A percentile compares a stretch with the other conserved stretches of the same genome.
Evolutionary conservation across 53 echinoderm and acorn worm species (phyloP).

Genomic region (Mesocentrotus franciscanus): DNA sequence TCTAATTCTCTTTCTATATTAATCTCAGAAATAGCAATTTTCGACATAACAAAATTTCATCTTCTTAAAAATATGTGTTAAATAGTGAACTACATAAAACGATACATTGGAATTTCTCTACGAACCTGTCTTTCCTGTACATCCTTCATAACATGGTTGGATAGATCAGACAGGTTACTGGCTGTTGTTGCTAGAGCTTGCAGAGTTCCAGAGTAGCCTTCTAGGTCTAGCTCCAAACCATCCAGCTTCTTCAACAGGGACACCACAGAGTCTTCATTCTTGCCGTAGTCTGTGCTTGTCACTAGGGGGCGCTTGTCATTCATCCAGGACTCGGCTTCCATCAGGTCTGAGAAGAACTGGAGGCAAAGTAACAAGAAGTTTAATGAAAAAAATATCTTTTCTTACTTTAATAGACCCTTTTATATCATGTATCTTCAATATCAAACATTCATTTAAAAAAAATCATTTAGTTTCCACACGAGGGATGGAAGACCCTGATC

Average conservation of each 20-base stretch:
- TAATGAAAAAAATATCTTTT: not conserved
- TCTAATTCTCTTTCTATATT: not conserved
- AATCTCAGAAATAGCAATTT: not conserved
- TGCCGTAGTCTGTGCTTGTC: constrained; percentile 72
- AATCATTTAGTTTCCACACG: too few relatives aligned
- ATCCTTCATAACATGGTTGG: constrained; percentile 67
- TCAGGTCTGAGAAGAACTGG: constrained; percentile 89
- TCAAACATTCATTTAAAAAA: too few relatives aligned
- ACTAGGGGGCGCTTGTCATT: constrained; percentile 86
- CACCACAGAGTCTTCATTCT: constrained; percentile 86
- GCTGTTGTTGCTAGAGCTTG: constrained; percentile 67
- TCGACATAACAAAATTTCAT: not conserved
- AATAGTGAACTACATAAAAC: too few relatives aligned
- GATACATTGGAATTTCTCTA: too few relatives aligned
- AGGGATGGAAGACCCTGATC: too few relatives aligned
- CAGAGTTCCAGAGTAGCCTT: constrained; percentile 75
- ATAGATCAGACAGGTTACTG: constrained; percentile 61
- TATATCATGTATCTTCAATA: too few relatives aligned
- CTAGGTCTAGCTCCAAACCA: constrained; percentile 87
- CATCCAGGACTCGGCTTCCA: constrained; percentile 89
- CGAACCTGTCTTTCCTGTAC: constrained; percentile 75
- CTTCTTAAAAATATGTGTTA: too few relatives aligned
- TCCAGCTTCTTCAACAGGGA: constrained; percentile 92
- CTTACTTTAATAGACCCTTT: too few relatives aligned
- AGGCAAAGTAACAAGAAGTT: not conserved